Evolutionary conservation across 1,140 invertebrate genomes (phyloP).

Genomic region (Epicauta chinensis): DNA sequence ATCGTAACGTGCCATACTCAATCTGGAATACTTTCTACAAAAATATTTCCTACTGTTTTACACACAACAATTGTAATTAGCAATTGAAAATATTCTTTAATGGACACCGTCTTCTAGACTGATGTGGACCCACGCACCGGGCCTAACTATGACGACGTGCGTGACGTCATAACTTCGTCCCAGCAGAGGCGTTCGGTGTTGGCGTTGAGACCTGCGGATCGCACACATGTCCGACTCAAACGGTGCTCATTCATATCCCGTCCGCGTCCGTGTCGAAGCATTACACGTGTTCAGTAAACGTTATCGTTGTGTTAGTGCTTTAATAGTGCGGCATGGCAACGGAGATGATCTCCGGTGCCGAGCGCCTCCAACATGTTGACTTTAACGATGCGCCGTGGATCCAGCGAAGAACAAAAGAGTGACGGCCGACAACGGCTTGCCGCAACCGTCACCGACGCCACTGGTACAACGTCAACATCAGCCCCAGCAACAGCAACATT

Average conservation of each 20-base stretch:
- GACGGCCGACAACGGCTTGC: conserved; percentile 26
- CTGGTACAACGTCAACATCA: neutral
- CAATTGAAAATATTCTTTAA: neutral
- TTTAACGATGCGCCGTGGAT: conserved; percentile 34
- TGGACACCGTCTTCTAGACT: too few relatives aligned
- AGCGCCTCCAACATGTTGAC: conserved; percentile 36
- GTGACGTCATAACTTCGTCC: conserved; percentile 20
- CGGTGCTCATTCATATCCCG: conserved; percentile 26
- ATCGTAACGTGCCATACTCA: conserved; percentile 5
- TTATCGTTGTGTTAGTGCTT: conserved; percentile 1
- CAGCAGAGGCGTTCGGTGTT: conserved; percentile 32
- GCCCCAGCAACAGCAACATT: neutral
- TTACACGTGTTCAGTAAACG: conserved; percentile 6
- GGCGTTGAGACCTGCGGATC: conserved; percentile 25
- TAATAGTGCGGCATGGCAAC: conserved; percentile 25
- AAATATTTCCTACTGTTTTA: neutral
- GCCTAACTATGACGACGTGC: conserved; percentile 24
- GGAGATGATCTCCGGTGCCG: conserved; percentile 22
- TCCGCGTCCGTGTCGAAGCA: conserved; percentile 8
- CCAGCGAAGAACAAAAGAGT: conserved; percentile 26
- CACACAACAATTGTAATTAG: neutral
- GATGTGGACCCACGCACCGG: conserved; percentile 5
- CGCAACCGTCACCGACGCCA: neutral
- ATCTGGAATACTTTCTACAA: neutral
- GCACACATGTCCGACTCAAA: conserved; percentile 21